These are phyloP conservation scores for Hippoglossus stenolepis DNA, from an alignment of 2,113 vertebrate genomes.

Conservation along the genomic window DNA sequence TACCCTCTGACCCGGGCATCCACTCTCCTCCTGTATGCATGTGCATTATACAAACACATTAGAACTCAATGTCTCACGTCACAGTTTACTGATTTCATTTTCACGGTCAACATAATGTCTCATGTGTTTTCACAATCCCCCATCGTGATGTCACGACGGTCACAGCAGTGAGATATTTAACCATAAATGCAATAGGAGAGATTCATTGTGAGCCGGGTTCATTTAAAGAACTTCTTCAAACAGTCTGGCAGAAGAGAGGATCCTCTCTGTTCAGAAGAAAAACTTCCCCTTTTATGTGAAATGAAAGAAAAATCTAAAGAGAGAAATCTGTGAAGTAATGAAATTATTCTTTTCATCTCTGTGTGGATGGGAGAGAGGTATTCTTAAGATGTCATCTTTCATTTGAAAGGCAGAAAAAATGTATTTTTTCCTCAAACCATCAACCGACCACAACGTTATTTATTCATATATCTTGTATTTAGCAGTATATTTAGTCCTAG, in stretches of 20 bases:
- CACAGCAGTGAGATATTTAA: constrained; percentile 43
- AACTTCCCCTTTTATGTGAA: constrained; percentile 23
- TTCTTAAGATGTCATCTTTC: constrained; percentile 12
- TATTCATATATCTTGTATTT: background rate
- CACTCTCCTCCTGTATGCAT: background rate
- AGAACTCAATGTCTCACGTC: background rate
- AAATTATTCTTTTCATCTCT: constrained; percentile 37
- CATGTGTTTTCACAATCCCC: background rate
- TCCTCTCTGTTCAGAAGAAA: constrained; percentile 15
- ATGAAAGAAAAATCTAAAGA: constrained; percentile 9
- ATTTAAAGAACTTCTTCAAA: constrained; percentile 52
- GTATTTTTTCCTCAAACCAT: background rate
- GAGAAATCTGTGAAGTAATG: constrained; percentile 12
- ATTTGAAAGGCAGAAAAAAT: background rate
- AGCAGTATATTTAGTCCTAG: background rate
- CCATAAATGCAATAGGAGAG: constrained; percentile 25
- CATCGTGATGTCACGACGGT: constrained; percentile 8
- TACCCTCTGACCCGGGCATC: background rate
- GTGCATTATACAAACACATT: background rate
- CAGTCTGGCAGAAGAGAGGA: constrained; percentile 15
- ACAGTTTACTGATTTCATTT: constrained; percentile 2
- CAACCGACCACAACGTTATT: background rate
- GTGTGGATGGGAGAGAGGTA: background rate
- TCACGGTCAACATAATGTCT: background rate
- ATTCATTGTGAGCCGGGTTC: constrained; percentile 28